Base-by-base conservation (phyloP, 2,888 invertebrate genomes). In the Cremastinae sp. region DNA sequence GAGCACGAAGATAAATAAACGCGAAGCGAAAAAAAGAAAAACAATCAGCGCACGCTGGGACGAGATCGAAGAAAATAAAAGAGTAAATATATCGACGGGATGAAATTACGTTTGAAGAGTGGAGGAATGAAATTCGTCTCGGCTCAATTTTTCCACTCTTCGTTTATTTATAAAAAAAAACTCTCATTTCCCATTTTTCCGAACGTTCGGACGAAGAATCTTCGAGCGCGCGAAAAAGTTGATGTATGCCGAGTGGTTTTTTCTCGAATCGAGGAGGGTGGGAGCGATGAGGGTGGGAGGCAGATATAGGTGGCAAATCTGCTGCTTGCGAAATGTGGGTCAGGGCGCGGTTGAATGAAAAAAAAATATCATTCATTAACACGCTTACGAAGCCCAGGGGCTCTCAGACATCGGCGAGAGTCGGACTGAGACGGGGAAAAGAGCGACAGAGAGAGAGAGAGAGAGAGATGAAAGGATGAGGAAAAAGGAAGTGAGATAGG, bases 311-410 rank as follows among this genome's bases (percentile, higher is more conserved):
- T 54, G 59, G 54, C 61, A 66, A 74, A 64, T 62, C 78, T 74
- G 75, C 82, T 78, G 80, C 82, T 81, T 82, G 79, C 75, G 80
- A 85, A 86, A 87, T 86, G 85, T 88, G 86, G 87, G 86, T 84
- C 86, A 87, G 86, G 86, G 87, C 84, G 85, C 85, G 86, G 85
- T 84, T 88, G 87, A 88, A 87, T 88, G 87, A 87, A 86, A 84
- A 86, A n/a, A 87, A 88, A 87, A 87, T 86, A 87, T 87, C 85
- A 87, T 87, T 87, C 86, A 87, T 87, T 87, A 87, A 86, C 85
- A 83, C 86, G 86, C 84, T 83, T 62, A 53, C 53, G 82, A 22
- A 41, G 41, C 75, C 81, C 84, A 85, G 85, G 73, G 86, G 85
- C 82, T 84, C 85, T 86, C 86, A 84, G 81, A 79, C 73, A 75